Percentiles rank a stretch among this genome's conserved stretches.
phyloP scores from a whole-genome alignment of 2,797 vertebrate species.

The Petrocephalus sullivani region DNA sequence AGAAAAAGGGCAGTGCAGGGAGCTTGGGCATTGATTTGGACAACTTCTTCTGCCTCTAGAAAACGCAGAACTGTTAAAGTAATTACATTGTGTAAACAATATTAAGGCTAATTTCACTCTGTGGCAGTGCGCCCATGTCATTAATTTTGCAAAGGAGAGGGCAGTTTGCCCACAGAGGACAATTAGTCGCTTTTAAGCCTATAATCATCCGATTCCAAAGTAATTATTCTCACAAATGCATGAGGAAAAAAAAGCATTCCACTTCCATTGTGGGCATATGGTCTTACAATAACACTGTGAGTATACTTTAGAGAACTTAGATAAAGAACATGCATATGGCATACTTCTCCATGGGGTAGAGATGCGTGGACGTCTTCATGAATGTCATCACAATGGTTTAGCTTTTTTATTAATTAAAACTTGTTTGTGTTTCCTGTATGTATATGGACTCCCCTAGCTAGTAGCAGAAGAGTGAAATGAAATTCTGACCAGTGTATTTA shows the following conservation, averaged over 20 bases:
- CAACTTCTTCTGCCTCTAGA: conserved; percentile 19
- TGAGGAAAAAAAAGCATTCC: neutral
- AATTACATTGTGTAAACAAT: conserved; percentile 35
- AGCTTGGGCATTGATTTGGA: conserved; percentile 2
- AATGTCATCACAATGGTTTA: neutral
- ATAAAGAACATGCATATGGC: neutral
- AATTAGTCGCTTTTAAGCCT: conserved; percentile 41
- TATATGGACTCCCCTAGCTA: neutral
- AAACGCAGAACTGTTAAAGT: conserved; percentile 23
- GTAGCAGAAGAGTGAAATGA: neutral
- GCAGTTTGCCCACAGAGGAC: conserved; percentile 41
- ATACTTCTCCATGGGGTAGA: neutral
- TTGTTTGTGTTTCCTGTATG: neutral
- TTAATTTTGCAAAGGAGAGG: conserved; percentile 44
- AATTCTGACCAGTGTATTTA: neutral
- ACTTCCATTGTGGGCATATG: conserved; percentile 2
- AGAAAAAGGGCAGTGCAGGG: neutral
- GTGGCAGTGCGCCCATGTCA: conserved; percentile 38
- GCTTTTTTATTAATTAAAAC: neutral
- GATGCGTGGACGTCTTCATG: neutral
- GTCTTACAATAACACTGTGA: neutral
- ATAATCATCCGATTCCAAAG: conserved; percentile 41
- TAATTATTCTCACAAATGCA: conserved; percentile 36
- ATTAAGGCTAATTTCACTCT: conserved; percentile 24
- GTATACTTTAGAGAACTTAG: neutral